Evolutionary conservation across 2,888 invertebrate species (phyloP), one percentile per base, ranked within the genome.

Genomic region (Tipula lateralis): DNA sequence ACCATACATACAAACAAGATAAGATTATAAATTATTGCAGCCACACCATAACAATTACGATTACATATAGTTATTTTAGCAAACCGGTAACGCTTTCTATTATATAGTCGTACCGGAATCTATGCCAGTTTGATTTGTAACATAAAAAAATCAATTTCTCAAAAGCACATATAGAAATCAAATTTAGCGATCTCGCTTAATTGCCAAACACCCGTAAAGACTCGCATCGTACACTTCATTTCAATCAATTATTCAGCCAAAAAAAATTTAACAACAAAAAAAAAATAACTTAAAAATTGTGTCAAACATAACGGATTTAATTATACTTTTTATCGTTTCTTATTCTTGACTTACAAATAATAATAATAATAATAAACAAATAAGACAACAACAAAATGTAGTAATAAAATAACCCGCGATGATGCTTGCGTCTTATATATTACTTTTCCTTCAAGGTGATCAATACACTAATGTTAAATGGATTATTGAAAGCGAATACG

Each of bases 161-260:
- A 24, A 66, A 9, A 24, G 6, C 7, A 66, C 9, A 24, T 24
- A n/a, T n/a, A n/a, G n/a, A 66, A 24, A 66, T 24, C 12, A 66
- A 24, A 66, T n/a, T n/a, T n/a, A n/a, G n/a, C n/a, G n/a, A n/a
- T 24, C 13, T 19, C 24, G 24, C 19, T 24, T 9, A 66, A n/a
- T n/a, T n/a, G n/a, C n/a, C n/a, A n/a, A n/a, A n/a, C n/a, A n/a
- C n/a, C n/a, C n/a, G n/a, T n/a, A n/a, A n/a, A n/a, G n/a, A n/a
- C n/a, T n/a, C 66, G 66, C 24, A 50, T n/a, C n/a, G n/a, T 19
- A 50, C 19, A 82, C 7, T 30, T 2, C 82, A 82, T 30, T 82
- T 82, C n/a, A 16, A 82, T 82, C 82, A 82, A 82, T 82, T 66
- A 66, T 66, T 24, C 24, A 82, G 32, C n/a, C 82, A 82, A 82